phyloP scores from a whole-genome alignment of 2,797 vertebrate species.

The Megalops cyprinoides region DNA sequence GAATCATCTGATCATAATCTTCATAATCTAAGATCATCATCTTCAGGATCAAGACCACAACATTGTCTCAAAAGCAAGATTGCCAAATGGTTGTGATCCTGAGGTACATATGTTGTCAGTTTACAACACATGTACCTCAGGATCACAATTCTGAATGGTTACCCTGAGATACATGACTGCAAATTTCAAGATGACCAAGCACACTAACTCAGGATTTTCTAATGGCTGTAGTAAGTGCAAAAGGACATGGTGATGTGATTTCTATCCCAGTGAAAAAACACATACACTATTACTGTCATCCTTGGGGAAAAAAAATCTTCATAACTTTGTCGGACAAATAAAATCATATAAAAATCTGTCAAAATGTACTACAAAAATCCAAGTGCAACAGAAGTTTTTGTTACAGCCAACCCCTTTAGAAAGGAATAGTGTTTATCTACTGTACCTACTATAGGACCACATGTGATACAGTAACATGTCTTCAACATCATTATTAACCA shows the following conservation, averaged over 20 bases:
- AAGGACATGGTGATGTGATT: conserved; percentile 2
- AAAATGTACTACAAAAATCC: no score
- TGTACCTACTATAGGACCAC: no score
- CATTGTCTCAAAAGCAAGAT: background rate
- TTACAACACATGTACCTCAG: no score
- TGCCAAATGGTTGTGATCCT: background rate
- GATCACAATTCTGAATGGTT: no score
- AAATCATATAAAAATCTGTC: no score
- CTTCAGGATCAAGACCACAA: background rate
- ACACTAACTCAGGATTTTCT: background rate
- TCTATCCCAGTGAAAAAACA: no score
- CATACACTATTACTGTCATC: no score
- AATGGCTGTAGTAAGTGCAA: background rate
- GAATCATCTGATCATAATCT: background rate
- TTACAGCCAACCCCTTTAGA: background rate
- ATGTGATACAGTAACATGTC: background rate
- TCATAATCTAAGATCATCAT: background rate
- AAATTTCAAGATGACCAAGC: background rate
- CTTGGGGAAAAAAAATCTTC: no score
- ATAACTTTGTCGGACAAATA: no score
- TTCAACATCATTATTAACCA: no score
- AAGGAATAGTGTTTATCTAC: background rate
- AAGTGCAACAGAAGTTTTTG: no score
- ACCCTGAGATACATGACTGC: background rate
- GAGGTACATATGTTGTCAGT: no score